Conservation (phyloP, 2,797 vertebrate species). For the Protosalanx chinensis region DNA sequence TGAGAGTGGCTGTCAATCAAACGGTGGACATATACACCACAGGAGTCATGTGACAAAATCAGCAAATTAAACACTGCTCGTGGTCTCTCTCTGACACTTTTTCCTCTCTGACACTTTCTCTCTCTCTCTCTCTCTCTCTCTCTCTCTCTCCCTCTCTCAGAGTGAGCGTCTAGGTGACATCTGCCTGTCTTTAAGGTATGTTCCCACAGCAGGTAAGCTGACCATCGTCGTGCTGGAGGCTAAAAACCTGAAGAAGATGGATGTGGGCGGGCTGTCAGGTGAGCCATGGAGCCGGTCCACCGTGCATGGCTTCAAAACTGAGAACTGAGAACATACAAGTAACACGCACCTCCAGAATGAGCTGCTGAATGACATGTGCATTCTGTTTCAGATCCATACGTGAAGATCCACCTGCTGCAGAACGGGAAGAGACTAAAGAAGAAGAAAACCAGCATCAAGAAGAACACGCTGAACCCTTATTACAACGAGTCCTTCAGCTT, state of each 20-base stretch:
- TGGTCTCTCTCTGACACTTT: background rate
- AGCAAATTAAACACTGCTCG: background rate
- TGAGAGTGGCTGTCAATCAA: slow-evolving; percentile 54
- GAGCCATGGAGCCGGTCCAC: slow-evolving; percentile 27
- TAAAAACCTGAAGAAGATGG: slow-evolving; percentile 99
- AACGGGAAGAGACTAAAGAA: slow-evolving; percentile 98
- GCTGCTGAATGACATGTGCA: no score
- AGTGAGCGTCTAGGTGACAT: slow-evolving; percentile 95
- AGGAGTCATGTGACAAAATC: background rate
- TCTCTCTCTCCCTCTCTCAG: slow-evolving; percentile 63
- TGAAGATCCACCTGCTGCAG: slow-evolving; percentile 98
- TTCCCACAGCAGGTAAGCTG: slow-evolving; percentile 95
- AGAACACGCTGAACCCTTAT: slow-evolving; percentile 98
- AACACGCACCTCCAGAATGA: no score
- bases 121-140: background rate
- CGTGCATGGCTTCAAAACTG: background rate
- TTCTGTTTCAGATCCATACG: slow-evolving; percentile 88
- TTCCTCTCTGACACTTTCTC: background rate
- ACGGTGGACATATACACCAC: background rate
- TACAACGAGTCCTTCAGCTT: slow-evolving; percentile 99
- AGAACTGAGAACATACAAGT: no score
- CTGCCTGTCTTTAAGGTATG: slow-evolving; percentile 95
- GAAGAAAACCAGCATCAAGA: slow-evolving; percentile 99
- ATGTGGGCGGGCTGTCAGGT: slow-evolving; percentile 97
- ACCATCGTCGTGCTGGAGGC: slow-evolving; percentile 95